Conservation (phyloP, 2,113 vertebrate species). For the Lepisosteus osseus region DNA sequence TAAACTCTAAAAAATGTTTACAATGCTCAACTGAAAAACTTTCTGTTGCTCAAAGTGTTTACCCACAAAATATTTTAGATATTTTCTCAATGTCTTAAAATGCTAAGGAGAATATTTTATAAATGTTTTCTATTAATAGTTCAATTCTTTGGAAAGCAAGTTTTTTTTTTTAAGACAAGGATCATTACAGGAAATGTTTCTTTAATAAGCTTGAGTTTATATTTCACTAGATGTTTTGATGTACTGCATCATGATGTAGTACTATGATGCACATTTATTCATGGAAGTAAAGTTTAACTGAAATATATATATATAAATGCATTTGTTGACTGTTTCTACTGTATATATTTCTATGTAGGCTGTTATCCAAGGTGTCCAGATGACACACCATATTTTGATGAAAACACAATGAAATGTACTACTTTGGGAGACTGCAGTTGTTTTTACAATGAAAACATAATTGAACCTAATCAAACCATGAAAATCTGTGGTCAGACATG, state of each 20-base stretch:
- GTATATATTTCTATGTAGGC: slow-evolving; percentile 35
- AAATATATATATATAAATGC: neutral
- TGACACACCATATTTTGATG: slow-evolving; percentile 51
- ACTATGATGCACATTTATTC: neutral
- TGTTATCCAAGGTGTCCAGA: slow-evolving; percentile 57
- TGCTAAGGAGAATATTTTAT: neutral
- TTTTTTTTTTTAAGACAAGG: neutral
- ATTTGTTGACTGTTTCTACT: neutral
- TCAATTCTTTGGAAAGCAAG: neutral
- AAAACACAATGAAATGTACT: slow-evolving; percentile 58
- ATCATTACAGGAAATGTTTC: neutral
- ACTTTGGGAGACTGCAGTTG: slow-evolving; percentile 50
- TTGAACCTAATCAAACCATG: slow-evolving; percentile 36
- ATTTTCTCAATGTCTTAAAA: too few relatives aligned
- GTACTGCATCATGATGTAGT: neutral
- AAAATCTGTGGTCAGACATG: slow-evolving; percentile 48
- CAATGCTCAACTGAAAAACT: too few relatives aligned
- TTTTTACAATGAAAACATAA: slow-evolving; percentile 41
- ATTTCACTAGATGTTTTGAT: neutral
- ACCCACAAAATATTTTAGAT: too few relatives aligned
- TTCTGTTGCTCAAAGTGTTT: too few relatives aligned
- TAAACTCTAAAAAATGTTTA: too few relatives aligned
- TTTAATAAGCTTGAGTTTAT: neutral
- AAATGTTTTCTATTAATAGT: neutral
- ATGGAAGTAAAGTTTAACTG: too few relatives aligned